A percentile compares a stretch with the other conserved stretches of the same genome.
phyloP scores from a whole-genome alignment of 2,888 invertebrate species.

The Chrysodeixis includens region DNA sequence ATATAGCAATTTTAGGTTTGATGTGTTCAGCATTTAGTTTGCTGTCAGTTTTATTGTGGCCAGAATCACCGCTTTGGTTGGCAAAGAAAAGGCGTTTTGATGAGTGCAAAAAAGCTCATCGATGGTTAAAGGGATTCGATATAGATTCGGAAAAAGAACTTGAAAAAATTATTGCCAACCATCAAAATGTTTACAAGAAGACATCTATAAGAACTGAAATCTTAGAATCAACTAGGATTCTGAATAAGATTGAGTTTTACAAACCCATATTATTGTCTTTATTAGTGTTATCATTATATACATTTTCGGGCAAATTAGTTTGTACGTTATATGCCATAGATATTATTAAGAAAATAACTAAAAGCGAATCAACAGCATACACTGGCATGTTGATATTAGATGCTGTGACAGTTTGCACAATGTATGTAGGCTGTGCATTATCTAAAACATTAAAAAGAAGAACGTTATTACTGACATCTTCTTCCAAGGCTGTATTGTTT shows the following conservation, averaged over 20 bases:
- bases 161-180: constrained; percentile 22
- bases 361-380: constrained; percentile 58
- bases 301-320: constrained; percentile 40
- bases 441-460: constrained; percentile 53
- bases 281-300: constrained; percentile 24
- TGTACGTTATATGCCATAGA: constrained; percentile 61
- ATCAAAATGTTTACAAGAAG: constrained; percentile 18
- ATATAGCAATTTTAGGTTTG: constrained; percentile 54
- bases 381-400: constrained; percentile 67
- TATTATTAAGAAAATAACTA: constrained; percentile 62
- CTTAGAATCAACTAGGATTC: not conserved
- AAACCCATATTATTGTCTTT: constrained; percentile 24
- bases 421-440: constrained; percentile 63
- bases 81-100: constrained; percentile 34
- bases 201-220: constrained; percentile 8
- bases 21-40: constrained; percentile 43
- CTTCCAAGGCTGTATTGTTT: constrained; percentile 54
- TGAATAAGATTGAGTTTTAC: constrained; percentile 27
- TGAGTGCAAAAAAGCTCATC: constrained; percentile 43
- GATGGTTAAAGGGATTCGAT: constrained; percentile 55
- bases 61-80: constrained; percentile 65
- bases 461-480: constrained; percentile 53
- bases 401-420: constrained; percentile 61
- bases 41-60: constrained; percentile 49
- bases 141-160: constrained; percentile 43